Evolutionary conservation across 2,797 vertebrate genomes (phyloP), one percentile per base, ranked within the genome.

Genomic region (Anas bernieri): DNA sequence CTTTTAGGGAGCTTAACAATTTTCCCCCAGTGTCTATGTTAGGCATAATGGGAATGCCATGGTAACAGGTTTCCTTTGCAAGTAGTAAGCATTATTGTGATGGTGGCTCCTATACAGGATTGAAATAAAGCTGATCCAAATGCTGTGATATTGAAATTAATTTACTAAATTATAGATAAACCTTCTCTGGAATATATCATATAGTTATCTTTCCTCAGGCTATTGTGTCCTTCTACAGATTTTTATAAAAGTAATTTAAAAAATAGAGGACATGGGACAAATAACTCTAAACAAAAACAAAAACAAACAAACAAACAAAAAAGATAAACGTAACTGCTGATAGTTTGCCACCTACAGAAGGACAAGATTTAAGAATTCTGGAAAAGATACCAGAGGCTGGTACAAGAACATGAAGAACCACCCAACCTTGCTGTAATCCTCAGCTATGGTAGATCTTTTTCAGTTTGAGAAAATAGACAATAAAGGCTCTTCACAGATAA

Each of bases 51-150:
- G 77, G 39, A 93, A 76, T 82, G 46, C 89, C 83, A 88, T 93
- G 92, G 87, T 95, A 94, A 95, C 85, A 90, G 67, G 63, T 92
- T 92, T 94, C 56, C 21, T 37, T 82, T 72, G 54, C 48, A 88
- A 88, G 64, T 76, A 90, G 21, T 73, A 80, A 90, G 23, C 70
- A 80, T 15, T 83, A 58, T 93, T 93, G 94, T 93, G 80, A 68
- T 84, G 63, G 45, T 50, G 68, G 48, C 67, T 92, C 63, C 56
- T 90, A 12, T 33, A 43, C 21, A 66, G 82, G 61, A 86, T 80
- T 81, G 68, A 92, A 95, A 88, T 79, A 84, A 88, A 92, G 84
- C 63, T 86, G 64, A 82, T 94, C 33, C 33, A 78, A 92, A 75
- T 78, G 52, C 48, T 82, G 2, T 62, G 25, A 82, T 88, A 88